A percentile compares a stretch with the other conserved stretches of the same genome.
These are phyloP conservation scores for Nemotelus pantherinus DNA, from an alignment of 2,888 invertebrate genomes.

Conservation along the genomic window DNA sequence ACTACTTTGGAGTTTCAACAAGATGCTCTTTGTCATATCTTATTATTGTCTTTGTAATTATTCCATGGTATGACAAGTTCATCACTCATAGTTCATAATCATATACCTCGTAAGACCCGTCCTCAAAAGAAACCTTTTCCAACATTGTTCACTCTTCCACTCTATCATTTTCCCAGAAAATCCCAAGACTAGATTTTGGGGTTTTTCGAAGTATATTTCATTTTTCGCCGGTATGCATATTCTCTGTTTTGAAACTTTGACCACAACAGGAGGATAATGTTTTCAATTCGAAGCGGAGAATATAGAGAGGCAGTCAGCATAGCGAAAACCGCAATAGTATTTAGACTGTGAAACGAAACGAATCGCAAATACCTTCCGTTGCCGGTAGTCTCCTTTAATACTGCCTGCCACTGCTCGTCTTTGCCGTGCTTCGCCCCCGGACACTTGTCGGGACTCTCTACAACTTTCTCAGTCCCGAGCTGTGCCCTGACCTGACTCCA, in stretches of 20 bases:
- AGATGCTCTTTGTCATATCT: background rate
- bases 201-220: background rate
- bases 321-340: constrained; percentile 36
- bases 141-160: background rate
- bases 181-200: background rate
- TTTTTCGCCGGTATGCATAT: background rate
- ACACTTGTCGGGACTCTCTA: background rate
- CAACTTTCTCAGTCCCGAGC: too few relatives aligned
- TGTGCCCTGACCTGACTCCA: too few relatives aligned
- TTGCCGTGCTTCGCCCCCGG: background rate
- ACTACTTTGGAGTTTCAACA: background rate
- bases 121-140: background rate
- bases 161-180: too few relatives aligned
- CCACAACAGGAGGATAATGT: constrained; percentile 39
- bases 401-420: background rate
- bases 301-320: constrained; percentile 31
- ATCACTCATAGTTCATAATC: background rate
- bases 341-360: constrained; percentile 31
- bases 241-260: constrained; percentile 28
- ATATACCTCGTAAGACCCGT: background rate
- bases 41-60: background rate
- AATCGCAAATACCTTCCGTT: constrained; percentile 12
- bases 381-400: background rate
- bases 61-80: background rate
- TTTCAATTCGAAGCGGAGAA: constrained; percentile 12